Evolutionary conservation across 1,140 invertebrate genomes (phyloP).

Genomic region (Bombus polaris): DNA sequence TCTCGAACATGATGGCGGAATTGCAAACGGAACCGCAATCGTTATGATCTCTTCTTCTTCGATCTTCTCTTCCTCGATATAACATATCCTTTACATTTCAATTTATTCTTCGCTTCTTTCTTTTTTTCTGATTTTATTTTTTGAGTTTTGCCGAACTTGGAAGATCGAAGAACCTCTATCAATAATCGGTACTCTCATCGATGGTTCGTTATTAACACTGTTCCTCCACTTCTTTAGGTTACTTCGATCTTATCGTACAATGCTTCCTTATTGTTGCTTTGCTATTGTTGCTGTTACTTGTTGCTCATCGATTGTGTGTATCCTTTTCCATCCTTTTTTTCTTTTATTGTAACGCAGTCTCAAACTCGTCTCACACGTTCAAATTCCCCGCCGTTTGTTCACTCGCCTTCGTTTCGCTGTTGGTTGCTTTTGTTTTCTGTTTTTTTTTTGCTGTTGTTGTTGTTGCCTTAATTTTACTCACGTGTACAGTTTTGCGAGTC

Average conservation of each 20-base stretch:
- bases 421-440: conserved; percentile 17
- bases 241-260: not conserved
- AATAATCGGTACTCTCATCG: not conserved
- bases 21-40: conserved; percentile 2
- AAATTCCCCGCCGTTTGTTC: not conserved
- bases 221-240: not conserved
- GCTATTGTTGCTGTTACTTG: not conserved
- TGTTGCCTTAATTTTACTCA: conserved; percentile 51
- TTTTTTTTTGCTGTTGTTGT: conserved; percentile 8
- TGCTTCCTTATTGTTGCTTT: not conserved
- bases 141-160: not conserved
- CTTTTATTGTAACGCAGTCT: not conserved
- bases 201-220: not conserved
- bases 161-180: not conserved
- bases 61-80: not conserved
- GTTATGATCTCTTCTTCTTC: conserved; percentile 10
- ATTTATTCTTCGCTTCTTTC: not conserved
- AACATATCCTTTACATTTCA: not conserved
- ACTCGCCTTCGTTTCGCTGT: conserved; percentile 15
- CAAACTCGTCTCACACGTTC: not conserved
- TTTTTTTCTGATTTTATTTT: not conserved
- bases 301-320: not conserved
- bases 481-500: conserved; percentile 74
- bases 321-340: not conserved
- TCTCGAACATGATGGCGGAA: conserved; percentile 16